Percentiles rank a stretch among this genome's conserved stretches.
These are phyloP conservation scores for Diplosoma virens DNA, from an alignment of 23 tunicate genomes.

Conservation along the genomic window DNA sequence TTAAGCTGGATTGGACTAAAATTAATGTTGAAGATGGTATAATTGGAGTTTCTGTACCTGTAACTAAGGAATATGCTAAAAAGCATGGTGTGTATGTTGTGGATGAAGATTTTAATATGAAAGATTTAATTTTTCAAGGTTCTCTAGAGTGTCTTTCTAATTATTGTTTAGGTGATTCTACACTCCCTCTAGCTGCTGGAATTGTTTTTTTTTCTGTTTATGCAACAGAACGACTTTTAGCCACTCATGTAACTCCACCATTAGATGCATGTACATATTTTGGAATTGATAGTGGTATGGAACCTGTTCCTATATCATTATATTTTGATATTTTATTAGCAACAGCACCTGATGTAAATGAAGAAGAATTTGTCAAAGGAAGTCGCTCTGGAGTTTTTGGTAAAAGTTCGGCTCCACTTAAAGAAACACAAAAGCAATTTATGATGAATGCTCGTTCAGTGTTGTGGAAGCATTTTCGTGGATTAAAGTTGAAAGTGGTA, in stretches of 20 bases:
- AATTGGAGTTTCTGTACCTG: slow-evolving; percentile 65
- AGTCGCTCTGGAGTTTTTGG: slow-evolving; percentile 66
- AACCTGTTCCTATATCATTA: slow-evolving; percentile 68
- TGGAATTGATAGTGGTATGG: slow-evolving; percentile 84
- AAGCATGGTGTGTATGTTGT: slow-evolving; percentile 83
- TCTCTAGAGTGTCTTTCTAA: slow-evolving; percentile 22
- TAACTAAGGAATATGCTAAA: slow-evolving; percentile 48
- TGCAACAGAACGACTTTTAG: slow-evolving; percentile 66
- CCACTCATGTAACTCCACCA: slow-evolving; percentile 75
- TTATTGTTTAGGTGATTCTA: not conserved
- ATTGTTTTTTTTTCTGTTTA: slow-evolving; percentile 69
- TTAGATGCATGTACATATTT: slow-evolving; percentile 88
- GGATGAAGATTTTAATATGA: slow-evolving; percentile 28
- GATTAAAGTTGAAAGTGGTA: slow-evolving; percentile 34
- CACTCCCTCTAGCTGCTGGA: slow-evolving; percentile 71
- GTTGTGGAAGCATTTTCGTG: slow-evolving; percentile 62
- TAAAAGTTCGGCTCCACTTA: not conserved
- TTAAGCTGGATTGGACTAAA: slow-evolving; percentile 31
- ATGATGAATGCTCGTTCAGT: slow-evolving; percentile 61
- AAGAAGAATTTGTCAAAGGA: slow-evolving; percentile 72
- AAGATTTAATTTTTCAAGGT: slow-evolving; percentile 70
- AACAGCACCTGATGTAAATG: slow-evolving; percentile 49
- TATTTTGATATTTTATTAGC: slow-evolving; percentile 85
- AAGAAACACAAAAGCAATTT: slow-evolving; percentile 2
- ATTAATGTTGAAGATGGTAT: slow-evolving; percentile 45